Conservation (phyloP, 2,888 invertebrate species). For the Dicranocentrus wangi region DNA sequence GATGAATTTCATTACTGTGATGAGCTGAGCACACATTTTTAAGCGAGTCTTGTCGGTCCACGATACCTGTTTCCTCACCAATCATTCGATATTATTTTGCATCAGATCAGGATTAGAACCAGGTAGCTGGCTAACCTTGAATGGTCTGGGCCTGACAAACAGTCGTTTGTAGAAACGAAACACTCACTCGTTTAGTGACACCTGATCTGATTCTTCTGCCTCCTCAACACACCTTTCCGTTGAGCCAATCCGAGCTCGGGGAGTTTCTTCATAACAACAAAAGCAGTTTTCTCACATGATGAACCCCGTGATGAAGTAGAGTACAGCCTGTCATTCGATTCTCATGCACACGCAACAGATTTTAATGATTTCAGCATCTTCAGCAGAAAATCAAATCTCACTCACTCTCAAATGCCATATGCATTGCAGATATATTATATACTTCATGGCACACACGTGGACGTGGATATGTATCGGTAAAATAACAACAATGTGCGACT, state of each 20-base stretch:
- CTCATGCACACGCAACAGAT: too few species aligned
- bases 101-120: not conserved
- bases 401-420: too few species aligned
- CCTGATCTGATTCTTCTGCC: constrained; percentile 12
- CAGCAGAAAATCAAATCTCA: too few species aligned
- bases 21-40: not conserved
- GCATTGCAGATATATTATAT: too few species aligned
- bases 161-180: constrained; percentile 2
- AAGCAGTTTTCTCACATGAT: not conserved
- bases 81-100: not conserved
- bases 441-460: too few species aligned
- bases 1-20: too few species aligned
- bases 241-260: constrained; percentile 38
- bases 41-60: not conserved
- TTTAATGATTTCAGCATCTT: too few species aligned
- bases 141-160: constrained; percentile 6
- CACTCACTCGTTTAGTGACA: not conserved
- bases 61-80: not conserved
- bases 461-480: too few species aligned
- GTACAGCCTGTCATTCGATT: too few species aligned
- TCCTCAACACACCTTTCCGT: constrained; percentile 46
- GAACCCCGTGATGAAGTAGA: not conserved
- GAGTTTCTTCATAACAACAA: not conserved
- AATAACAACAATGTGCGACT: too few species aligned
- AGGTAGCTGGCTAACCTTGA: constrained; percentile 56